Percentiles rank a stretch among this genome's conserved stretches.
Conservation (phyloP, 2,888 invertebrate species). For the Ypsolopha sequella region DNA sequence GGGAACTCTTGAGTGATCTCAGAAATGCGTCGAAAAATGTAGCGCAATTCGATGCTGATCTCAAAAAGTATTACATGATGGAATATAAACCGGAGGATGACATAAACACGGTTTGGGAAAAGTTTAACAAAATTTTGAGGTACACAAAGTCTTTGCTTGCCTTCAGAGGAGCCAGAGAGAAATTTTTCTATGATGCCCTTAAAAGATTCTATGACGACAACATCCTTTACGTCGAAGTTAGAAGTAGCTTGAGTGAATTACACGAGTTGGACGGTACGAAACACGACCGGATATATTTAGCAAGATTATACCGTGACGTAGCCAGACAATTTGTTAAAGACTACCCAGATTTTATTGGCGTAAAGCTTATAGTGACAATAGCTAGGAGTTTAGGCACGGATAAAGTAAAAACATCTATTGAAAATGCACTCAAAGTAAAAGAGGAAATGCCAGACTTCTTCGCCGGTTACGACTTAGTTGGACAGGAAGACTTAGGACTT, state of each 20-base stretch:
- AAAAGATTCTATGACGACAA: constrained; percentile 76
- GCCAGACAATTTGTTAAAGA: constrained; percentile 67
- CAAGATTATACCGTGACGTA: constrained; percentile 65
- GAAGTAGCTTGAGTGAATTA: constrained; percentile 68
- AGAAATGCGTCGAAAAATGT: constrained; percentile 51
- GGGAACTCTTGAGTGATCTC: constrained; percentile 61
- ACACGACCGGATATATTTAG: constrained; percentile 63
- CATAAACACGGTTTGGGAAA: constrained; percentile 71
- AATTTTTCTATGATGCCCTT: constrained; percentile 73
- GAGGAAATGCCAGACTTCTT: constrained; percentile 73
- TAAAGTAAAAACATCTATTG: constrained; percentile 47
- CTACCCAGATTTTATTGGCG: constrained; percentile 76
- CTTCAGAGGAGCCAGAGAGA: constrained; percentile 74
- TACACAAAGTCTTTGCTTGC: constrained; percentile 65
- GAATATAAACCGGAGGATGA: constrained; percentile 49
- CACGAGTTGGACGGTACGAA: constrained; percentile 74
- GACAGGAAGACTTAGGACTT: constrained; percentile 81
- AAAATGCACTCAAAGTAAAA: constrained; percentile 39
- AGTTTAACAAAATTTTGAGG: constrained; percentile 65
- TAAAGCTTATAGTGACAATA: constrained; percentile 73
- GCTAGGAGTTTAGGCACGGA: constrained; percentile 29
- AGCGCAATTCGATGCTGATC: constrained; percentile 55
- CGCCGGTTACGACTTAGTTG: constrained; percentile 85
- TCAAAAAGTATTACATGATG: constrained; percentile 68
- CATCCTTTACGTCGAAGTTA: constrained; percentile 77